Base-by-base conservation (phyloP, 2,888 invertebrate species). In the Lithophane ornitopus region DNA sequence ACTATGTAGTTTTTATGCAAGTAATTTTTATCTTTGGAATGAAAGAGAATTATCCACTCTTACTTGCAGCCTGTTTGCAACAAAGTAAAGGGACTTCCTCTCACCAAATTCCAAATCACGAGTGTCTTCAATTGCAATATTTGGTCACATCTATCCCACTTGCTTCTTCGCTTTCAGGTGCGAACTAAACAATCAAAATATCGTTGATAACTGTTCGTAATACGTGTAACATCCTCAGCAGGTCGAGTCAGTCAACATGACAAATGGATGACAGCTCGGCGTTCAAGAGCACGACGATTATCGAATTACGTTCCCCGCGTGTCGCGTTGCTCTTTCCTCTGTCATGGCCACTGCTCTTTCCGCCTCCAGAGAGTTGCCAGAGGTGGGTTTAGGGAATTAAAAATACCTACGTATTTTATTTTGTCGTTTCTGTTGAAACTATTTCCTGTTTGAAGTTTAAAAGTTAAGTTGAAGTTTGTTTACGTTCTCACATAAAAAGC, bases 231-330 rank as follows among this genome's bases (percentile, higher is more conserved):
- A 81, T 86, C 87, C 87, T 84, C 80, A 68, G 82, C 88, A 86
- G 86, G 85, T 85, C 82, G 78, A 87, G 88, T 89, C 87, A 90
- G 88, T 89, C 90, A 91, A 85, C 89, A 91, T 94, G 95, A 95
- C 94, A 93, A 93, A 95, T 94, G 92, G 91, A 85, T 92, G 92
- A 90, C 92, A 91, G 89, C 93, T 83, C 88, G 85, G 85, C 93
- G 94, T 95, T 96, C 96, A 96, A 95, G 96, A 95, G 94, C 96
- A 93, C 85, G 91, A 67, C 94, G 91, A 95, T 96, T 96, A 96
- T 95, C 95, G 94, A 95, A 96, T 96, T 95, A 95, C 92, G 93
- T 87, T 92, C 94, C 95, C 94, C 93, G 92, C 90, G 87, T 88
- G 89, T 89, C 89, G 90, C 90, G 92, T 89, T 95, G 96, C 95